A percentile compares a stretch with the other conserved stretches of the same genome.
phyloP scores from a whole-genome alignment of 2,888 invertebrate genomes.

The Conus canariensis region DNA sequence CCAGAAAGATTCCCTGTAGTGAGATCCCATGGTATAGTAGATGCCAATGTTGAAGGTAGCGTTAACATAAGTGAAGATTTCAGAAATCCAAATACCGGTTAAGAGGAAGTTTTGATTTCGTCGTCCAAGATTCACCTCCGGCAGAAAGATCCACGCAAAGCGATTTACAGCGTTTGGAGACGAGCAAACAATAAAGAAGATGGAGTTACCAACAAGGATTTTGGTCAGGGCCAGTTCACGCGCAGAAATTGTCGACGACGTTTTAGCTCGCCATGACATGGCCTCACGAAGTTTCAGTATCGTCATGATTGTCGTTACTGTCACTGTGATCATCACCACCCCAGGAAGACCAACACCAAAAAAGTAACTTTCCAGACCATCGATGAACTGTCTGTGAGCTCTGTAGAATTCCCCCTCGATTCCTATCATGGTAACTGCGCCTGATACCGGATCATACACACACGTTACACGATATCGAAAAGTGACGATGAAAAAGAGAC shows the following conservation, averaged over 20 bases:
- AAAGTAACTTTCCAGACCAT: background rate
- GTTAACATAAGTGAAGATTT: background rate
- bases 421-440: background rate
- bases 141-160: background rate
- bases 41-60: slow-evolving; percentile 11
- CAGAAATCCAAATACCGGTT: background rate
- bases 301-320: background rate
- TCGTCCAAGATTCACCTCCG: background rate
- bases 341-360: background rate
- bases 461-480: background rate
- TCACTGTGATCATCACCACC: background rate
- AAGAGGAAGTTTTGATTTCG: background rate
- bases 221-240: slow-evolving; percentile 23
- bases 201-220: background rate
- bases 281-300: background rate
- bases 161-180: background rate
- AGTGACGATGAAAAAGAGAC: background rate
- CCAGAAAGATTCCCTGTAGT: background rate
- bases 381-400: background rate
- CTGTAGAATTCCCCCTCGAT: background rate
- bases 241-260: background rate
- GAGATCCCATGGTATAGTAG: slow-evolving; percentile 24
- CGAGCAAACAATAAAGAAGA: background rate
- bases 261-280: background rate
- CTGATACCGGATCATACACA: background rate